Percentiles rank a stretch among this genome's conserved stretches.
Evolutionary conservation across 2,797 vertebrate genomes (phyloP).

Genomic region (Thalassophryne amazonica): DNA sequence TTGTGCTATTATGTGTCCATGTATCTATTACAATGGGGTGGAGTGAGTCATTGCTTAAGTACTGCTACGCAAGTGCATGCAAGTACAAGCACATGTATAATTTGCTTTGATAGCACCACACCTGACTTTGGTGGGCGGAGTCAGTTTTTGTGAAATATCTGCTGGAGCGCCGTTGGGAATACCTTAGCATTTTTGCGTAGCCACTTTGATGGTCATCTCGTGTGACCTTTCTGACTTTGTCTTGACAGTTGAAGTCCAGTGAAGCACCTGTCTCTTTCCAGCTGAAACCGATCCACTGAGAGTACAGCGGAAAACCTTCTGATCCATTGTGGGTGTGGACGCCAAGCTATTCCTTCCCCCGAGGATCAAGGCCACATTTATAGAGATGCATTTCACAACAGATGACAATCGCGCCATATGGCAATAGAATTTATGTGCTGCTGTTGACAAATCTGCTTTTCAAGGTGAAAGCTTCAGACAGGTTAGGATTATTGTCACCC

Average conservation of each 20-base stretch:
- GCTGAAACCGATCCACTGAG: slow-evolving; percentile 57
- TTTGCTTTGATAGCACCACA: slow-evolving; percentile 36
- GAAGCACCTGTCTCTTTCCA: slow-evolving; percentile 67
- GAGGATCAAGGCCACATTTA: slow-evolving; percentile 59
- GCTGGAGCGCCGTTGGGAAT: slow-evolving; percentile 31
- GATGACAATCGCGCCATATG: slow-evolving; percentile 39
- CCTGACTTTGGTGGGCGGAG: slow-evolving; percentile 24
- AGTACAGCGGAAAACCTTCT: slow-evolving; percentile 52
- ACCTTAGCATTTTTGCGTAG: slow-evolving; percentile 31
- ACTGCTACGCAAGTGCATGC: slow-evolving; percentile 27
- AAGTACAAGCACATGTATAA: background rate
- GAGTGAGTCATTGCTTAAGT: slow-evolving; percentile 40
- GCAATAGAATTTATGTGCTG: slow-evolving; percentile 5
- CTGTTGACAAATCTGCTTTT: slow-evolving; percentile 1
- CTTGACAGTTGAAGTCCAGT: slow-evolving; percentile 47
- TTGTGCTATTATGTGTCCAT: slow-evolving; percentile 38
- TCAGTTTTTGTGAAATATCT: slow-evolving; percentile 31
- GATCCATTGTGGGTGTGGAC: slow-evolving; percentile 41
- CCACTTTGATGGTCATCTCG: slow-evolving; percentile 18
- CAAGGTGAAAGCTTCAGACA: slow-evolving; percentile 11
- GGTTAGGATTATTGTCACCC: too few species aligned
- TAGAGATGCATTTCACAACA: slow-evolving; percentile 41
- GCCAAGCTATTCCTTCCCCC: slow-evolving; percentile 43
- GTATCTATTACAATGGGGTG: slow-evolving; percentile 38
- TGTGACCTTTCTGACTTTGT: slow-evolving; percentile 47